Percentiles rank a stretch among this genome's conserved stretches.
Conservation (phyloP, 2,888 invertebrate genomes). For the Coelinius sp. region DNA sequence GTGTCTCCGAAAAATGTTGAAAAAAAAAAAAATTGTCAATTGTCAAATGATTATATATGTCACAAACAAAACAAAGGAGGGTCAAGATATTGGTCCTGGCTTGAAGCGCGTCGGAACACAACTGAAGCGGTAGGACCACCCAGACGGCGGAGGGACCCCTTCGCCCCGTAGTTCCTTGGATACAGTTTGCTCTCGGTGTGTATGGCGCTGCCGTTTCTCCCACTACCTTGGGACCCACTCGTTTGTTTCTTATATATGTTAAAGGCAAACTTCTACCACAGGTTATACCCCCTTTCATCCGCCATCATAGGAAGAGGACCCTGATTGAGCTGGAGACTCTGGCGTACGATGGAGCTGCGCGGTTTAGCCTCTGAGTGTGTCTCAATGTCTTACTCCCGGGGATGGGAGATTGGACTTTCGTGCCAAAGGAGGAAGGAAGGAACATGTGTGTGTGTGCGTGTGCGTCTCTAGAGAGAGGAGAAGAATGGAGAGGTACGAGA, state of each 20-base stretch:
- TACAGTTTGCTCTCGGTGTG: slow-evolving; percentile 61
- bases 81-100: slow-evolving; percentile 61
- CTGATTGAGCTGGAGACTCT: slow-evolving; percentile 67
- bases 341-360: slow-evolving; percentile 11
- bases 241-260: slow-evolving; percentile 5
- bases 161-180: slow-evolving; percentile 57
- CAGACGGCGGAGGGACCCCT: slow-evolving; percentile 67
- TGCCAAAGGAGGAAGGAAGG: slow-evolving; percentile 26
- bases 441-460: neutral
- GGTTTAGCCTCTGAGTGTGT: slow-evolving; percentile 53
- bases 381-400: slow-evolving; percentile 69
- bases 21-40: neutral
- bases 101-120: slow-evolving; percentile 70
- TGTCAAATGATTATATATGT: neutral
- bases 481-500: too few relatives aligned
- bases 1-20: neutral
- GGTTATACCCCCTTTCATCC: slow-evolving; percentile 8
- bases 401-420: slow-evolving; percentile 63
- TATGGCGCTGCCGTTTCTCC: slow-evolving; percentile 63
- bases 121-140: slow-evolving; percentile 71
- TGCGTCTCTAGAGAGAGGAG: too few relatives aligned
- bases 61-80: slow-evolving; percentile 45
- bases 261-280: slow-evolving; percentile 1
- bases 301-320: slow-evolving; percentile 53
- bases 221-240: slow-evolving; percentile 57